Percentiles rank a stretch among this genome's conserved stretches.
Conservation (phyloP, 2,113 vertebrate species). For the Irena cyanogastra region DNA sequence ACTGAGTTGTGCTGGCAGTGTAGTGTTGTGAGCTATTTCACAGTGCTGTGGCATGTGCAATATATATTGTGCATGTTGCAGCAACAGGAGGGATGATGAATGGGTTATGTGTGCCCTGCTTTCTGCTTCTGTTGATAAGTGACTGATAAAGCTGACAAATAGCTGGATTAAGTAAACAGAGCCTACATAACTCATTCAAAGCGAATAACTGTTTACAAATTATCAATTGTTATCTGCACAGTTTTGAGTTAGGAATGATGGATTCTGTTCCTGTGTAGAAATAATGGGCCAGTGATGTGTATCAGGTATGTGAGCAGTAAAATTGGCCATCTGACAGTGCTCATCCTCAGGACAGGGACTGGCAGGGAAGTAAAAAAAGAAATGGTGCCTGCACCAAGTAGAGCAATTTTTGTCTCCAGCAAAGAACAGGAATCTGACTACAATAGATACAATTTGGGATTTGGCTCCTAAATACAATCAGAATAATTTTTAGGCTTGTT, state of each 20-base stretch:
- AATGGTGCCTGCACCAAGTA: neutral
- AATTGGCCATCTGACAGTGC: neutral
- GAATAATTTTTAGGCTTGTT: slow-evolving; percentile 7
- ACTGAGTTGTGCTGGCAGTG: neutral
- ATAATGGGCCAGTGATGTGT: slow-evolving; percentile 1
- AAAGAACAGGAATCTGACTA: neutral
- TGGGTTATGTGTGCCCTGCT: slow-evolving; percentile 30
- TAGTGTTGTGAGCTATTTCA: neutral
- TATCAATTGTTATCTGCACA: slow-evolving; percentile 49
- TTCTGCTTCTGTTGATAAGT: slow-evolving; percentile 55
- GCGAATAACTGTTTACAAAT: slow-evolving; percentile 50
- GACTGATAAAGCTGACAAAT: slow-evolving; percentile 56
- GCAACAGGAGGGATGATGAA: slow-evolving; percentile 33
- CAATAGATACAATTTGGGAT: neutral
- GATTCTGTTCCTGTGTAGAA: slow-evolving; percentile 1
- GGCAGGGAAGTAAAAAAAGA: neutral
- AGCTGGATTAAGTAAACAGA: slow-evolving; percentile 50
- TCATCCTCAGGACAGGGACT: neutral
- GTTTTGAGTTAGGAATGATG: slow-evolving; percentile 49
- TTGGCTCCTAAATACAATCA: neutral
- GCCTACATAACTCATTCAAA: slow-evolving; percentile 47
- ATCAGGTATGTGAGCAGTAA: neutral
- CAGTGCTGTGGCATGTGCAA: neutral
- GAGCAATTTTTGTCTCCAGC: neutral
- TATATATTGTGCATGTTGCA: neutral